These are phyloP conservation scores for Oscheius sp. DNA, from an alignment of 2,888 invertebrate species.

Conservation along the genomic window DNA sequence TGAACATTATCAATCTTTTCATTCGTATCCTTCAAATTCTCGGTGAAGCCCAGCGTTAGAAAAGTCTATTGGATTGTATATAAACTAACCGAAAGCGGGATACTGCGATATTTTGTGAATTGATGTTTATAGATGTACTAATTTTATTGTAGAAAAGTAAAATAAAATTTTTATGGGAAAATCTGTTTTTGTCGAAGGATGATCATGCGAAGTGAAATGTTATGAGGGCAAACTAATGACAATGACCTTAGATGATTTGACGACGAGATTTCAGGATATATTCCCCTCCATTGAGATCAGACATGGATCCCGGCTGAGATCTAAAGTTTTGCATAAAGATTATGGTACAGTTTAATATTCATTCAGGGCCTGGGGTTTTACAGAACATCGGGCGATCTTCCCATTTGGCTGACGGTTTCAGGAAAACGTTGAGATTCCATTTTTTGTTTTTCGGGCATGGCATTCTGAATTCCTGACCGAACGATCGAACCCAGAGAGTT, in stretches of 20 bases:
- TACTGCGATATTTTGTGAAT: background rate
- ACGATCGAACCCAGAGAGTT: conserved; percentile 30
- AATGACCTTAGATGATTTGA: too few species aligned
- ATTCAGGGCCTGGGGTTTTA: conserved; percentile 13
- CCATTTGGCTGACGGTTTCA: conserved; percentile 1
- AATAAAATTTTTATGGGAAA: background rate
- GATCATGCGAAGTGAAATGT: too few species aligned
- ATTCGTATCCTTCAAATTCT: conserved; percentile 80
- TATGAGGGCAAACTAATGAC: too few species aligned
- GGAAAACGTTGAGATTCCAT: background rate
- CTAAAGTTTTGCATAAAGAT: too few species aligned
- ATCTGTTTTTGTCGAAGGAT: too few species aligned
- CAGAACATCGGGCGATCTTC: conserved; percentile 8
- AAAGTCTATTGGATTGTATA: background rate
- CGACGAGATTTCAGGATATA: too few species aligned
- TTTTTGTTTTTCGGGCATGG: conserved; percentile 9
- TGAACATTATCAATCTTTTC: conserved; percentile 89
- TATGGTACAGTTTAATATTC: too few species aligned
- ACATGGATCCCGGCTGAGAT: too few species aligned
- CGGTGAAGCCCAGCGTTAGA: conserved; percentile 50
- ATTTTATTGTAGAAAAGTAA: background rate
- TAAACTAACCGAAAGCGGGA: conserved; percentile 2
- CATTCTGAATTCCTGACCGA: conserved; percentile 29
- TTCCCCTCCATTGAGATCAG: too few species aligned
- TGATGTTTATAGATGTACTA: background rate